Evolutionary conservation across 2,888 invertebrate genomes (phyloP).

Genomic region (Scrobipalpa costella): DNA sequence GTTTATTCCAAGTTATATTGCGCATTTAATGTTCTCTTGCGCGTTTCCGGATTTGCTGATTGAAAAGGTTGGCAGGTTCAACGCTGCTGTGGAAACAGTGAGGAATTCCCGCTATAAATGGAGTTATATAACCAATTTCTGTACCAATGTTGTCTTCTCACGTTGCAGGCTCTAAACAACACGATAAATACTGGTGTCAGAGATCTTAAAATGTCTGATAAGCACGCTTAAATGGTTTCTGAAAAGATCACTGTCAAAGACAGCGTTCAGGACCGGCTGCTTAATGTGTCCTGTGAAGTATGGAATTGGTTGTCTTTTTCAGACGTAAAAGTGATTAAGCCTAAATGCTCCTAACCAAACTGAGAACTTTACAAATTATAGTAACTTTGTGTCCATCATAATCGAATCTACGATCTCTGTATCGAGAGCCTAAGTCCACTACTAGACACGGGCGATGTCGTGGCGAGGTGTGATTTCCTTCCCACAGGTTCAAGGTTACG

Average conservation of each 20-base stretch:
- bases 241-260: no score
- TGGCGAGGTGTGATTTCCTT: constrained; percentile 65
- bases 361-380: no score
- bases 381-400: not conserved
- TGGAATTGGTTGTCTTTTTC: no score
- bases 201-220: no score
- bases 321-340: no score
- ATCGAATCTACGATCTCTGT: not conserved
- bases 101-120: not conserved
- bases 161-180: no score
- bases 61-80: not conserved
- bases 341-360: no score
- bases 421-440: not conserved
- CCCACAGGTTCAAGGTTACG: constrained; percentile 71
- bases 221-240: no score
- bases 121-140: not conserved
- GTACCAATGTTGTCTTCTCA: no score
- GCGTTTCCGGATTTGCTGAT: not conserved
- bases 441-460: constrained; percentile 41
- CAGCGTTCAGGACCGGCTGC: no score
- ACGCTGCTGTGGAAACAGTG: not conserved
- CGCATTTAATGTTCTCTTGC: not conserved
- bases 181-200: no score
- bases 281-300: no score
- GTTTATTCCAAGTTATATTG: constrained; percentile 7